Evolutionary conservation across 2,113 vertebrate genomes (phyloP), one percentile per base, ranked within the genome.

Genomic region (Laticauda colubrina): DNA sequence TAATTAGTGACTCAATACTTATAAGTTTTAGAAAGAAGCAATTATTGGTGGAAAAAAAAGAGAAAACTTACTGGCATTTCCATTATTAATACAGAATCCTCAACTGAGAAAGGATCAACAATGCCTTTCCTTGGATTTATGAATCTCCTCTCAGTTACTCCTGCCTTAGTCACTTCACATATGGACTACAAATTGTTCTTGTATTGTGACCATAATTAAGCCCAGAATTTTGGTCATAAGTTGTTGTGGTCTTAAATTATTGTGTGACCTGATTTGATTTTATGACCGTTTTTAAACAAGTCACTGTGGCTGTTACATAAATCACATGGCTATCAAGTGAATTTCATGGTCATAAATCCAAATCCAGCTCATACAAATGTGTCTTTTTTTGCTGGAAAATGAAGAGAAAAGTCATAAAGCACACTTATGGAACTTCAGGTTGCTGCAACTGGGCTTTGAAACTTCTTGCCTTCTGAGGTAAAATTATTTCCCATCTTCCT

Each of bases 81-180:
- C 93, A 90, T 95, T 93, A 96, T 95, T 93, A 96, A 34, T 91
- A 91, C 43, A 81, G 15, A 45, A 89, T 89, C 12, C 92, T 88
- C 59, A 91, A 95, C 69, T 56, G 81, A 29, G 15, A 75, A 75
- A 75, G 69, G 15, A 34, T 15, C n/a, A 75, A 75, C 6, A 75
- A n/a, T 75, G n/a, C 69, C n/a, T 75, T 20, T 75, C 15, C n/a
- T 39, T 75, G n/a, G 69, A 75, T n/a, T 59, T 75, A 6, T 34
- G 69, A 75, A 15, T 75, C 14, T n/a, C 14, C 39, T 75, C n/a
- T 75, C 69, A 75, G 6, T 81, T 81, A 81, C 34, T 81, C 15
- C 20, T 81, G 34, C 15, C 34, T 81, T 81, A 15, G n/a, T 81
- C 69, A 81, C 75, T 39, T 81, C 75, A 81, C 75, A 39, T 81